Percentiles rank a stretch among this genome's conserved stretches.
Conservation (phyloP, 2,797 vertebrate species). For the Adelosebastes latens region DNA sequence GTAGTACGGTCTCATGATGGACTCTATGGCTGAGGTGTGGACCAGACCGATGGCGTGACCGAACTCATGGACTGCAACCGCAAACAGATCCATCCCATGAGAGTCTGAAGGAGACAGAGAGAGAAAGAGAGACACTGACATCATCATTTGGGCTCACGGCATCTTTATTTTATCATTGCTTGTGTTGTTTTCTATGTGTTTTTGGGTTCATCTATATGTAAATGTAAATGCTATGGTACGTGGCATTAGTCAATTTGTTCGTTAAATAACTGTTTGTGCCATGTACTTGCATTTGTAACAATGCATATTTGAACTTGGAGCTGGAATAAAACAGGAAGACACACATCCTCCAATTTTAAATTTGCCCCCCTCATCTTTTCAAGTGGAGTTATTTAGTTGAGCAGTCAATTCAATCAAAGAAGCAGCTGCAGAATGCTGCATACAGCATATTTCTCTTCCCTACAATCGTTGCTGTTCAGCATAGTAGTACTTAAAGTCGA, state of each 20-base stretch:
- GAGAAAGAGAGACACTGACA: background rate
- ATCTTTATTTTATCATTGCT: background rate
- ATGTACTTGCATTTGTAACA: background rate
- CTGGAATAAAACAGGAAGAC: background rate
- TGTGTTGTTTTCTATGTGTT: background rate
- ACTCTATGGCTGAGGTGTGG: constrained; percentile 91
- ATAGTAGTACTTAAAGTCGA: background rate
- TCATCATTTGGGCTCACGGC: background rate
- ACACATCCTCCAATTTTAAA: background rate
- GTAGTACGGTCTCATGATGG: constrained; percentile 98
- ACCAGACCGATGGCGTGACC: constrained; percentile 96
- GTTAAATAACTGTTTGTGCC: background rate
- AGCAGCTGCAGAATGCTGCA: constrained; percentile 10
- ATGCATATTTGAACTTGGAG: background rate
- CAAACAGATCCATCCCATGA: constrained; percentile 95
- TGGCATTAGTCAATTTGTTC: background rate
- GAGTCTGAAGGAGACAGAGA: constrained; percentile 81
- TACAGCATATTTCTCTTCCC: constrained; percentile 1
- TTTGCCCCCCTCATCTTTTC: background rate
- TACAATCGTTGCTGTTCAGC: constrained; percentile 1
- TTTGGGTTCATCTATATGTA: background rate
- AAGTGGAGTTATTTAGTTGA: constrained; percentile 5
- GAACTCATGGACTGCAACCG: constrained; percentile 96
- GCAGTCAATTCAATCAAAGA: constrained; percentile 18
- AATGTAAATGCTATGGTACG: background rate